phyloP scores from a whole-genome alignment of 2,113 vertebrate species.

The Python bivittatus region DNA sequence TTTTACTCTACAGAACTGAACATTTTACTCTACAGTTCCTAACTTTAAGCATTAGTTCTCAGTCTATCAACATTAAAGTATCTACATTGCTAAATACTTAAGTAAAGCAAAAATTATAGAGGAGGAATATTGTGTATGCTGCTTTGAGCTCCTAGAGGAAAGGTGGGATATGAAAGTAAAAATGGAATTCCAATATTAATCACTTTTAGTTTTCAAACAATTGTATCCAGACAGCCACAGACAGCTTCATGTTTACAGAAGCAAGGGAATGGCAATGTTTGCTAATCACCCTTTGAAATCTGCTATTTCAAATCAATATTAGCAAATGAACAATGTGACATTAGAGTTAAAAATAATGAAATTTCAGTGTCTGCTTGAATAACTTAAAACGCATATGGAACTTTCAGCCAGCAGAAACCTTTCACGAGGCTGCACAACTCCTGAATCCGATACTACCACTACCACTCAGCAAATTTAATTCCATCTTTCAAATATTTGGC shows the following conservation, averaged over 20 bases:
- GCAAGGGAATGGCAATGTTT: neutral
- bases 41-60: neutral
- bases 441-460: neutral
- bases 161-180: neutral
- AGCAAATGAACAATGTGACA: neutral
- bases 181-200: neutral
- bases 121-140: neutral
- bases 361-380: neutral
- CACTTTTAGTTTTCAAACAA: neutral
- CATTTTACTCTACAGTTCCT: neutral
- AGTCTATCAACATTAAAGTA: neutral
- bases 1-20: neutral
- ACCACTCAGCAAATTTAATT: neutral
- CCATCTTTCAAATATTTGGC: neutral
- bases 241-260: neutral
- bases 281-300: neutral
- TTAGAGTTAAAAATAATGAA: neutral
- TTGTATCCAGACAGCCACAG: neutral
- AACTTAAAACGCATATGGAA: neutral
- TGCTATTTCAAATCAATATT: neutral
- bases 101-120: neutral
- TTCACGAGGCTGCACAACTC: neutral
- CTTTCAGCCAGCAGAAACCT: neutral
- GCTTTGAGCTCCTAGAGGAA: neutral
- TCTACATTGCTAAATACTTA: neutral